phyloP scores from a whole-genome alignment of 2,797 vertebrate species.

The Phalloptychus januarius region DNA sequence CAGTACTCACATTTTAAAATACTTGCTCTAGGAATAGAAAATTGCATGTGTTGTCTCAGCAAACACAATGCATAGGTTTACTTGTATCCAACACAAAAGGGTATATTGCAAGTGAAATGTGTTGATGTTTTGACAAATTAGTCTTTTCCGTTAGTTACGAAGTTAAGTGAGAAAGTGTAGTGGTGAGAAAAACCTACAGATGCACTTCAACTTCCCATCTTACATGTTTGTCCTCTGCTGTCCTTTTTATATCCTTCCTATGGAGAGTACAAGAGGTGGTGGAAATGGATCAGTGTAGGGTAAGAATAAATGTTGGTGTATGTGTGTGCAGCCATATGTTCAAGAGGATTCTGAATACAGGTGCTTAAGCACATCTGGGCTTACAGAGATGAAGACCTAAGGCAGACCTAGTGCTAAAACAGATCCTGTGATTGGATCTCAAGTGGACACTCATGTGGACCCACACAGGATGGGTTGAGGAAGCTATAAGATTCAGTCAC shows the following conservation, averaged over 20 bases:
- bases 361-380: constrained; percentile 66
- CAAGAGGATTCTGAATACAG: constrained; percentile 54
- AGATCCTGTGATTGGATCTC: neutral
- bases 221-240: constrained; percentile 9
- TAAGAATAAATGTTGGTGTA: constrained; percentile 6
- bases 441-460: constrained; percentile 9
- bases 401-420: neutral
- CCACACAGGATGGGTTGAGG: neutral
- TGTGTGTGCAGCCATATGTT: constrained; percentile 21
- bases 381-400: constrained; percentile 33
- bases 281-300: constrained; percentile 55
- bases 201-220: constrained; percentile 70
- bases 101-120: constrained; percentile 52
- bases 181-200: constrained; percentile 51
- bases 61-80: neutral
- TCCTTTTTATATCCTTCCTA: constrained; percentile 11
- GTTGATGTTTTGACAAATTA: constrained; percentile 57
- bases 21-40: neutral
- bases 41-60: neutral
- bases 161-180: constrained; percentile 20
- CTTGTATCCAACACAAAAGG: constrained; percentile 30
- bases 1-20: neutral
- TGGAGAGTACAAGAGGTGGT: constrained; percentile 67
- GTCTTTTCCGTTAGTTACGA: constrained; percentile 40
- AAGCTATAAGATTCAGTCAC: neutral